Percentiles rank a stretch among this genome's conserved stretches.
These are phyloP conservation scores for Pardalotus punctatus DNA, from an alignment of 2,113 vertebrate species.

Conservation along the genomic window DNA sequence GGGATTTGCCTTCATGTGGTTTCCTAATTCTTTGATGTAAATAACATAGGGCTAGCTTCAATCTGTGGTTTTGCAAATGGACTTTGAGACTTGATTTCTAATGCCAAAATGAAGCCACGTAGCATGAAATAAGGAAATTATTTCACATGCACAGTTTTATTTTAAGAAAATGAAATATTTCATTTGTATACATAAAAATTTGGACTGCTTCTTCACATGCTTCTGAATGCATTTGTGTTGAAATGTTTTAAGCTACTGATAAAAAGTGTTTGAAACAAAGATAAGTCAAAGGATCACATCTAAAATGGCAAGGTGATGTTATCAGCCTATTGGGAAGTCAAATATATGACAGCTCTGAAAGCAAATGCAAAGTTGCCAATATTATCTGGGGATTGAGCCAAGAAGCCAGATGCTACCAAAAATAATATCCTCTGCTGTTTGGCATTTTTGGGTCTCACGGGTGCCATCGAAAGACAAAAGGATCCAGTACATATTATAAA, in stretches of 20 bases:
- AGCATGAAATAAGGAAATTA: not conserved
- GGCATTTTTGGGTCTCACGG: not conserved
- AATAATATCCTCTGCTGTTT: not conserved
- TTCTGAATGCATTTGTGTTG: not conserved
- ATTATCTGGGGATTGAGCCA: conserved; percentile 26
- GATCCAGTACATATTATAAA: not conserved
- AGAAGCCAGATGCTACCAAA: conserved; percentile 29
- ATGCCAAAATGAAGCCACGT: not conserved
- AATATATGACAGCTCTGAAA: not conserved
- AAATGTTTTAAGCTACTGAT: not conserved
- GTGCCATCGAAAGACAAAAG: conserved; percentile 33
- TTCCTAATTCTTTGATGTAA: not conserved
- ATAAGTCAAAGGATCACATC: not conserved
- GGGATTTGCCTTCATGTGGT: not conserved
- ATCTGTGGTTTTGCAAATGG: not conserved
- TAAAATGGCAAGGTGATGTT: not conserved
- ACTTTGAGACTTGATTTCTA: not conserved
- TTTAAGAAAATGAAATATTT: not conserved
- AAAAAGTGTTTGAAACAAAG: not conserved
- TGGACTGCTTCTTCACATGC: not conserved
- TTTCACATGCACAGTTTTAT: not conserved
- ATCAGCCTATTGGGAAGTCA: not conserved
- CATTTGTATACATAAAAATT: not conserved
- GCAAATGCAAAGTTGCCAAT: conserved; percentile 26
- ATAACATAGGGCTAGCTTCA: not conserved